Percentiles rank a stretch among this genome's conserved stretches.
Conservation (phyloP, 1,140 invertebrate genomes). For the Calliphora vicina region DNA sequence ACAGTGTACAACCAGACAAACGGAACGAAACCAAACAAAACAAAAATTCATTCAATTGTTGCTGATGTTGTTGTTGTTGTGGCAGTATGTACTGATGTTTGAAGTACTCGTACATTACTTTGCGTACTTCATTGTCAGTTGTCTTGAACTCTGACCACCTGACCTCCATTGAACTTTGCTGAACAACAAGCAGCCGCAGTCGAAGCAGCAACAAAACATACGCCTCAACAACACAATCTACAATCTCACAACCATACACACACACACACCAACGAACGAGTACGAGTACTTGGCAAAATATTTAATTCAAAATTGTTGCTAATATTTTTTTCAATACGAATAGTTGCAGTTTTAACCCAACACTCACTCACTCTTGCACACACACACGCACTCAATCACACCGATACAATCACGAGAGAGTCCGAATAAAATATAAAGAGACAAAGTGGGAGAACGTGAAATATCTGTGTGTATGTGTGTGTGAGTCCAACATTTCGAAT, state of each 20-base stretch:
- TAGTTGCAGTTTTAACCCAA: background rate
- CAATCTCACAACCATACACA: background rate
- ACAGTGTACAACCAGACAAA: background rate
- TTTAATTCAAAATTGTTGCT: constrained; percentile 23
- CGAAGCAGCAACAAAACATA: background rate
- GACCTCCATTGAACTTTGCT: constrained; percentile 58
- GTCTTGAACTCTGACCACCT: constrained; percentile 60
- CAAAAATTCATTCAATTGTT: background rate
- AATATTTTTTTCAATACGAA: background rate
- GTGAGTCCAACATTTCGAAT: no score
- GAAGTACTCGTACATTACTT: background rate
- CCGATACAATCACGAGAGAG: no score
- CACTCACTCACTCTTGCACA: background rate
- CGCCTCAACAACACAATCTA: background rate
- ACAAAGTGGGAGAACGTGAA: background rate
- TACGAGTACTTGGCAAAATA: background rate
- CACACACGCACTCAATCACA: background rate
- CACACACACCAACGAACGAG: background rate
- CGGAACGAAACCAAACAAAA: background rate
- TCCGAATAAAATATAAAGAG: background rate
- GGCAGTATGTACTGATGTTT: background rate
- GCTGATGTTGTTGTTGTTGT: background rate
- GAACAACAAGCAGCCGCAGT: constrained; percentile 1
- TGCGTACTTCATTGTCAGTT: constrained; percentile 35
- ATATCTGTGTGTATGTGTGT: background rate